Conservation (phyloP, 2,888 invertebrate genomes). For the Esperia sulphurella region DNA sequence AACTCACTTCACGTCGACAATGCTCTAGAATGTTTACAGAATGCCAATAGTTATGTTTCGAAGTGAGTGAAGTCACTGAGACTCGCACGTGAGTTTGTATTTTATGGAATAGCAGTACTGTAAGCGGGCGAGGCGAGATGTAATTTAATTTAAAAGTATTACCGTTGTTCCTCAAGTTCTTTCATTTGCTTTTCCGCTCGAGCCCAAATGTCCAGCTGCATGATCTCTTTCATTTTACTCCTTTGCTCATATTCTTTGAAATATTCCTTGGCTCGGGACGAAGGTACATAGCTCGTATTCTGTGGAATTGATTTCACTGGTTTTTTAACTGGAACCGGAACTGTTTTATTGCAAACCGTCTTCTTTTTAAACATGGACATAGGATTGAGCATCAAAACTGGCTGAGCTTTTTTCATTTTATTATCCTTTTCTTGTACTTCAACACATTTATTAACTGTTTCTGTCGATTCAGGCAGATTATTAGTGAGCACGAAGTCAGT, state of each 20-base stretch:
- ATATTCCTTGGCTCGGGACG: slow-evolving; percentile 34
- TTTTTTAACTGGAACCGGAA: neutral
- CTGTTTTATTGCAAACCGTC: neutral
- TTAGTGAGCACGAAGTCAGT: slow-evolving; percentile 19
- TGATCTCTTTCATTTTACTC: slow-evolving; percentile 22
- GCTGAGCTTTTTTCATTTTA: too few species aligned
- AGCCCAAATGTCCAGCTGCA: slow-evolving; percentile 41
- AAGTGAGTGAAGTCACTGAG: too few species aligned
- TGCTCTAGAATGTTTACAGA: too few species aligned
- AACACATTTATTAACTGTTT: too few species aligned
- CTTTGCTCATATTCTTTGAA: slow-evolving; percentile 38
- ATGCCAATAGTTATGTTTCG: too few species aligned
- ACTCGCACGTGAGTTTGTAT: too few species aligned
- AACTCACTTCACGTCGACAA: too few species aligned
- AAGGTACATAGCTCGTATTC: slow-evolving; percentile 31
- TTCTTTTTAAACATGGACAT: slow-evolving; percentile 15
- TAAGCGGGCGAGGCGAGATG: neutral
- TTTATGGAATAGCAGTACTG: too few species aligned
- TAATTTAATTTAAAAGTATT: slow-evolving; percentile 11
- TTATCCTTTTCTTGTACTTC: too few species aligned
- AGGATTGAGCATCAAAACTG: slow-evolving; percentile 12
- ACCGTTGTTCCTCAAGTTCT: slow-evolving; percentile 39
- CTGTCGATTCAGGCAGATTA: too few species aligned
- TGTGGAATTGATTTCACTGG: neutral
- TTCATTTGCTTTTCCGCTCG: slow-evolving; percentile 38